These are phyloP conservation scores for Pitangus sulphuratus DNA, from an alignment of 2,797 vertebrate genomes.

Conservation along the genomic window DNA sequence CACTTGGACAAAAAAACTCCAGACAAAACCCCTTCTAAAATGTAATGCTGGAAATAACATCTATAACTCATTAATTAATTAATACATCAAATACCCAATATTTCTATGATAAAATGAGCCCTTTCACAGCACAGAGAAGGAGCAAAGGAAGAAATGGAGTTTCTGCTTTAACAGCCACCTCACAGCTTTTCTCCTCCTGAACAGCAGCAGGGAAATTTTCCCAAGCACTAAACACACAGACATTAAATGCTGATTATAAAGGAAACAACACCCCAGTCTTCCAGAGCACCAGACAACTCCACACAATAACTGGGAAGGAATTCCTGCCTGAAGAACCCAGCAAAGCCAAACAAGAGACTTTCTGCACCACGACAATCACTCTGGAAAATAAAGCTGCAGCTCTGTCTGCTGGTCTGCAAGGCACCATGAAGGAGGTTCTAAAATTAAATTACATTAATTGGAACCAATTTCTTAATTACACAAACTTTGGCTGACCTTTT, in stretches of 20 bases:
- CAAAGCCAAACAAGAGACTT: neutral
- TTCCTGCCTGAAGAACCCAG: neutral
- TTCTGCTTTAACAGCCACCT: neutral
- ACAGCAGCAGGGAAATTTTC: neutral
- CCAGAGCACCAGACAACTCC: neutral
- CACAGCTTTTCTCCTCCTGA: neutral
- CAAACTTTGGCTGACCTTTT: constrained; percentile 23
- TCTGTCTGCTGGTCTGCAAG: neutral
- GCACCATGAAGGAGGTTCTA: neutral
- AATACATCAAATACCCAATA: neutral
- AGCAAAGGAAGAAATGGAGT: neutral
- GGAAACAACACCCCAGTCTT: neutral
- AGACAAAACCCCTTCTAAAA: neutral
- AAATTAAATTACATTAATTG: constrained; percentile 45
- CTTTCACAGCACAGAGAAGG: neutral
- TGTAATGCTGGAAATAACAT: neutral
- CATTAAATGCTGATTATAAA: neutral
- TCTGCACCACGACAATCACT: neutral
- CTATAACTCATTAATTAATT: neutral
- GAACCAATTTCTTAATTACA: constrained; percentile 53
- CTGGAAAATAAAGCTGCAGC: neutral
- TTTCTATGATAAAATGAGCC: neutral
- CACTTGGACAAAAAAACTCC: neutral
- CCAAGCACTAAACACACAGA: neutral
- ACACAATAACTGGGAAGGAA: neutral